Evolutionary conservation across 2,888 invertebrate species (phyloP).

Genomic region (Itoplectis maculator): DNA sequence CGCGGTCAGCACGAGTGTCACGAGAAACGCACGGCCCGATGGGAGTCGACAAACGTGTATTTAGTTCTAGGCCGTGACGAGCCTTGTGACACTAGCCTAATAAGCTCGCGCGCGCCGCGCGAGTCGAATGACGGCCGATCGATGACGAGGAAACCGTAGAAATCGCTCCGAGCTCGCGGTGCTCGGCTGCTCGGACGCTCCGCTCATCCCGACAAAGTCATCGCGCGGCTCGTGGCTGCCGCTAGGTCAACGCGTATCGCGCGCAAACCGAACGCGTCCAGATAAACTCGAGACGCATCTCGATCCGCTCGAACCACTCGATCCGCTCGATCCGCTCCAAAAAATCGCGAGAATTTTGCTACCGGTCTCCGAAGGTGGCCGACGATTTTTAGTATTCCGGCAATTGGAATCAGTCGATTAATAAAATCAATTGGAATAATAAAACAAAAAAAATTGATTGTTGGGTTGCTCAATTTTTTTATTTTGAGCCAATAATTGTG

Average conservation of each 20-base stretch:
- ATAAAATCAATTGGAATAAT: too few relatives aligned
- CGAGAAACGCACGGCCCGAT: too few relatives aligned
- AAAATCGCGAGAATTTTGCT: not conserved
- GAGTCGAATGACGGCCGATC: slow-evolving; percentile 80
- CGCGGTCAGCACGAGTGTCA: slow-evolving; percentile 2
- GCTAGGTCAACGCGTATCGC: slow-evolving; percentile 75
- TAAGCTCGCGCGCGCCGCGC: too few relatives aligned
- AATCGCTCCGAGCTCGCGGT: slow-evolving; percentile 71
- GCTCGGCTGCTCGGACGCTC: slow-evolving; percentile 66
- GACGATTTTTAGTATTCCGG: too few relatives aligned
- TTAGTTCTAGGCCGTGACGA: slow-evolving; percentile 82
- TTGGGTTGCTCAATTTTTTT: not conserved
- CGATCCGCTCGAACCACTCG: not conserved
- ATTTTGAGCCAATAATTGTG: not conserved
- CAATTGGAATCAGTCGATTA: too few relatives aligned
- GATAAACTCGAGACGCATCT: slow-evolving; percentile 19
- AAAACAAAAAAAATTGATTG: too few relatives aligned
- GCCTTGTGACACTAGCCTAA: slow-evolving; percentile 83
- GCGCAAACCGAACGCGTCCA: not conserved
- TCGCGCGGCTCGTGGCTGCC: slow-evolving; percentile 18
- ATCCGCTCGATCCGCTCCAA: too few relatives aligned
- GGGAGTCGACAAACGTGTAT: too few relatives aligned
- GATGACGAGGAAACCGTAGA: slow-evolving; percentile 84
- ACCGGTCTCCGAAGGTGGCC: too few relatives aligned
- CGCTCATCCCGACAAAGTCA: slow-evolving; percentile 62